These are phyloP conservation scores for Pararge aegeria DNA, from an alignment of 1,140 invertebrate genomes.

Conservation along the genomic window DNA sequence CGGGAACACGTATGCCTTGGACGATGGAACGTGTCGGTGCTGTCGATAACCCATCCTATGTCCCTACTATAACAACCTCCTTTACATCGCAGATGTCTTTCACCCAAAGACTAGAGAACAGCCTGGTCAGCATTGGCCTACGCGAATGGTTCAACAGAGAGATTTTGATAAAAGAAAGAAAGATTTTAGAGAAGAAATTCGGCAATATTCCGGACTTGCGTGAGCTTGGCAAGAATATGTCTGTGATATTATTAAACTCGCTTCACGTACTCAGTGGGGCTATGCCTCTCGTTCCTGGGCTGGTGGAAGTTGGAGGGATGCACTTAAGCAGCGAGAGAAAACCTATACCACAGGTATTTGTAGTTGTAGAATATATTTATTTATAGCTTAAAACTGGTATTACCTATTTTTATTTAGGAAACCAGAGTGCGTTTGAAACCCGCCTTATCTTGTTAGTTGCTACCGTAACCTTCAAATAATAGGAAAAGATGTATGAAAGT, in stretches of 20 bases:
- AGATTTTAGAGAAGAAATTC: conserved; percentile 65
- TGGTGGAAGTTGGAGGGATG: conserved; percentile 80
- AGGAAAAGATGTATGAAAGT: too few relatives aligned
- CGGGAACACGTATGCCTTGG: conserved; percentile 82
- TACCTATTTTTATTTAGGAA: too few relatives aligned
- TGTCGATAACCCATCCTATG: conserved; percentile 82
- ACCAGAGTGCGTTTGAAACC: too few relatives aligned
- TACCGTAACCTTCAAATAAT: too few relatives aligned
- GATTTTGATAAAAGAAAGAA: conserved; percentile 45
- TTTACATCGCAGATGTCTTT: conserved; percentile 79
- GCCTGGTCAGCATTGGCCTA: conserved; percentile 31
- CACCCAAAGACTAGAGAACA: conserved; percentile 80
- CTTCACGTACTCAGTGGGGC: conserved; percentile 34
- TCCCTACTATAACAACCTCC: conserved; percentile 78
- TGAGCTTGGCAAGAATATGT: conserved; percentile 51
- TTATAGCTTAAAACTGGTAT: too few relatives aligned
- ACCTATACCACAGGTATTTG: conserved; percentile 73
- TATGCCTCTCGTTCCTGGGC: conserved; percentile 25
- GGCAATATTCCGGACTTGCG: conserved; percentile 56
- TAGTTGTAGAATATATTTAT: conserved; percentile 13
- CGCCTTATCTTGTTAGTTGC: too few relatives aligned
- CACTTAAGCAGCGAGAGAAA: conserved; percentile 76
- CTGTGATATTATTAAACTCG: conserved; percentile 29
- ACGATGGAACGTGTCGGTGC: conserved; percentile 78
- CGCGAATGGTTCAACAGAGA: not conserved